Evolutionary conservation across 2,113 vertebrate genomes (phyloP), one percentile per base, ranked within the genome.

Genomic region (Callipepla californica): DNA sequence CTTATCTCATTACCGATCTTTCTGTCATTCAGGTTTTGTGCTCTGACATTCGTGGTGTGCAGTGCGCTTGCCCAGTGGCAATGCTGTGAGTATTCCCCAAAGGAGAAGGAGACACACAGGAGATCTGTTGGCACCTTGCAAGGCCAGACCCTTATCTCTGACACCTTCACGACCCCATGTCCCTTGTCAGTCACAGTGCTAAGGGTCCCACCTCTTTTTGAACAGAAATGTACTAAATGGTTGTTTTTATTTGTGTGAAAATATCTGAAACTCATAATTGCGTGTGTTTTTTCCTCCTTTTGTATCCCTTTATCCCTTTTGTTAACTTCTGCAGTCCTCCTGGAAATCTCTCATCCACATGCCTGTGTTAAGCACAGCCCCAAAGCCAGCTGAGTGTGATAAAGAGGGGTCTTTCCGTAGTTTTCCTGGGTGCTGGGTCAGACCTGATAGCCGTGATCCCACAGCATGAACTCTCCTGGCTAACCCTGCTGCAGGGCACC

Each of bases 1-100:
- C 63, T 96, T 97, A 96, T 97, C 97, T 96, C 84, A 63, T 94
- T 92, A 91, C 96, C 85, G 87, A 96, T 97, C 96, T 97, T 93
- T 91, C 86, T 97, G 96, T 96, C 95, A 94, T 91, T 94, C 95
- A 78, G 55, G 87, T 86, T 80, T 96, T 92, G 75, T 89, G 87
- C 96, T 95, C 93, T 96, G 96, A 66, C 90, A 81, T 93, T 94
- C 89, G 67, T 53, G 76, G 96, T 95, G 89, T 45, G 94, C 97
- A 97, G 90, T 50, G 65, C 97, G 95, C 96, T 96, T 97, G 93
- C 91, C 78, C 84, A 34, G 50, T 65, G 36, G 57, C 0, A 0
- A 18, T 74, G 20, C 40, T 50, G 17, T 18, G 47, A 92, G 80
- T 44, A n/a, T 93, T 80, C 90, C 79, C 74, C 84, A 70, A 80